A percentile compares a stretch with the other conserved stretches of the same genome.
phyloP scores from a whole-genome alignment of 53 echinoderm and acorn worm species.

The Patiria pectinifera region DNA sequence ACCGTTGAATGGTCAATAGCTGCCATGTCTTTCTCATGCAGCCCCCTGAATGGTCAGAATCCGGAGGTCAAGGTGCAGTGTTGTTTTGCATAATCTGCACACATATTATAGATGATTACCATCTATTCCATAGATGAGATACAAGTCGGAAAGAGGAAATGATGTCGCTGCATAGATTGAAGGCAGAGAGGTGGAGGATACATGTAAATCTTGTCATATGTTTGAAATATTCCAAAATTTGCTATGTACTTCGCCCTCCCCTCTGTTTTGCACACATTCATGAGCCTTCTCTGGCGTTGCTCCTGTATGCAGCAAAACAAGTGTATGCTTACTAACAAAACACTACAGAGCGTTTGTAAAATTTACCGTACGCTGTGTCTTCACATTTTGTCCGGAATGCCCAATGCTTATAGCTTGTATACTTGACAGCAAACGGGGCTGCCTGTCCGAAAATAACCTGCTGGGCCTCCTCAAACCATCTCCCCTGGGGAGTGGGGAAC shows the following conservation, averaged over 20 bases:
- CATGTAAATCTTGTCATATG: too few species aligned
- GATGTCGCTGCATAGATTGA: too few species aligned
- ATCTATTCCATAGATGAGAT: too few species aligned
- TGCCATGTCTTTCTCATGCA: too few species aligned
- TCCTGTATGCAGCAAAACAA: not conserved
- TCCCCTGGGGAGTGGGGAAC: not conserved
- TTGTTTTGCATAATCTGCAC: too few species aligned
- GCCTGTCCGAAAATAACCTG: not conserved
- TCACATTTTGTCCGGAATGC: not conserved
- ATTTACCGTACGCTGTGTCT: not conserved
- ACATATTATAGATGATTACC: too few species aligned
- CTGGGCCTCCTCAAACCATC: not conserved
- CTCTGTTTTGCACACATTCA: not conserved
- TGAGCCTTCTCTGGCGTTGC: not conserved
- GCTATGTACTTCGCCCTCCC: not conserved
- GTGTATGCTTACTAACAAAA: conserved; percentile 13
- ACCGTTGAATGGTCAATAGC: too few species aligned
- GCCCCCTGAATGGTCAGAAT: too few species aligned
- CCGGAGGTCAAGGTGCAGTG: too few species aligned
- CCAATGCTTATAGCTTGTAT: conserved; percentile 34
- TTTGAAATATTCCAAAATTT: too few species aligned
- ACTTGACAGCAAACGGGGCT: not conserved
- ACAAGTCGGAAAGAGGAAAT: too few species aligned
- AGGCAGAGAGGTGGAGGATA: too few species aligned
- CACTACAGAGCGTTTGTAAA: not conserved